Conservation (phyloP, 2,797 vertebrate species). For the Anolis apletophallus region DNA sequence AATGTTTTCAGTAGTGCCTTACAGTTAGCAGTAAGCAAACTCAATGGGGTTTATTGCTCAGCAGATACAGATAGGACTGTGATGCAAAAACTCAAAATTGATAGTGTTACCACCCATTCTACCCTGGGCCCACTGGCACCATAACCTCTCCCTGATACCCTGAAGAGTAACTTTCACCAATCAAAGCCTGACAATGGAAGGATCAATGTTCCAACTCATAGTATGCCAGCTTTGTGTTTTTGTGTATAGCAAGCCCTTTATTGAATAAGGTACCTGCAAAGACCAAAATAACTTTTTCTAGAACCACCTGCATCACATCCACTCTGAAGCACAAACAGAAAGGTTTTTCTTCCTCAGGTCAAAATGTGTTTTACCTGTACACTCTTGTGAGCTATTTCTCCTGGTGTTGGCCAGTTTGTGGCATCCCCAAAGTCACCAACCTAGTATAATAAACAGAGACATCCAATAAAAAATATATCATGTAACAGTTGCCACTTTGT, state of each 20-base stretch:
- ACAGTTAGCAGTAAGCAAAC: not conserved
- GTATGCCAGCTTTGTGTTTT: too few relatives aligned
- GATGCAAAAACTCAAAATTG: not conserved
- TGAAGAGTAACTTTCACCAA: too few relatives aligned
- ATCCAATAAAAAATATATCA: not conserved
- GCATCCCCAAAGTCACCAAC: slow-evolving; percentile 97
- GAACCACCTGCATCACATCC: not conserved
- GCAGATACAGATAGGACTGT: not conserved
- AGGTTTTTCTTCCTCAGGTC: not conserved
- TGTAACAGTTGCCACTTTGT: not conserved
- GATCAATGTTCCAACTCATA: not conserved
- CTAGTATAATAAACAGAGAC: slow-evolving; percentile 72
- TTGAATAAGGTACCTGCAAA: not conserved
- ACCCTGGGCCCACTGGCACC: too few relatives aligned
- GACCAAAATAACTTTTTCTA: not conserved
- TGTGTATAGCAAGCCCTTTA: not conserved
- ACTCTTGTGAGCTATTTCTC: slow-evolving; percentile 96
- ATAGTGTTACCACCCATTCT: not conserved
- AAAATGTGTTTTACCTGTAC: slow-evolving; percentile 84
- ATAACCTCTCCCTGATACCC: too few relatives aligned
- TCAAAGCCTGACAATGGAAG: too few relatives aligned
- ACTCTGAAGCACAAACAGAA: not conserved
- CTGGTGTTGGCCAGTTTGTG: slow-evolving; percentile 98
- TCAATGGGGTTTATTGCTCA: too few relatives aligned
- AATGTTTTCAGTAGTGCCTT: not conserved